These are phyloP conservation scores for Cotesia vestalis DNA, from an alignment of 1,140 invertebrate species.

Conservation along the genomic window DNA sequence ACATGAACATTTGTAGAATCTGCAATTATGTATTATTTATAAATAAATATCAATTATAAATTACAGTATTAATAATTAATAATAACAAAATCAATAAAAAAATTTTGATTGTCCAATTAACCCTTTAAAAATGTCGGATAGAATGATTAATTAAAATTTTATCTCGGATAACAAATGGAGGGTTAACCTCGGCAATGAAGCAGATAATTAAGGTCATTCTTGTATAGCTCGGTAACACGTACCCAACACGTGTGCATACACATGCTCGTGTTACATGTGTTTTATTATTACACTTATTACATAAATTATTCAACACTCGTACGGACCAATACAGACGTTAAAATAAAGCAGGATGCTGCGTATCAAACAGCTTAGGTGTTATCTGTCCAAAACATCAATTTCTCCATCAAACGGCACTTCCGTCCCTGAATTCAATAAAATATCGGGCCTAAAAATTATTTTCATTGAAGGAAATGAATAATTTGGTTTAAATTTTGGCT, in stretches of 20 bases:
- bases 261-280: background rate
- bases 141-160: constrained; percentile 11
- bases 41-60: too few species aligned
- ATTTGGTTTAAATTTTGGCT: background rate
- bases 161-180: constrained; percentile 32
- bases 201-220: constrained; percentile 44
- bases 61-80: too few species aligned
- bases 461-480: constrained; percentile 5
- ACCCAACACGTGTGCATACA: constrained; percentile 12
- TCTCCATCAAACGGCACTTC: background rate
- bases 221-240: constrained; percentile 16
- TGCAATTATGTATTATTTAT: too few species aligned
- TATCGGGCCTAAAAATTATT: background rate
- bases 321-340: background rate
- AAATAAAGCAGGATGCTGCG: constrained; percentile 14
- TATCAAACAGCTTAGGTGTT: constrained; percentile 10
- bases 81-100: too few species aligned
- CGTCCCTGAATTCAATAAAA: background rate
- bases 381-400: constrained; percentile 7
- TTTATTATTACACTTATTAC: constrained; percentile 6
- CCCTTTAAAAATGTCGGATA: background rate
- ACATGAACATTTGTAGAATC: too few species aligned
- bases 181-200: constrained; percentile 47
- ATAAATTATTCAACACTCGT: constrained; percentile 28
- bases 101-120: too few species aligned